phyloP scores from a whole-genome alignment of 2,797 vertebrate species.

The Tapirus indicus region DNA sequence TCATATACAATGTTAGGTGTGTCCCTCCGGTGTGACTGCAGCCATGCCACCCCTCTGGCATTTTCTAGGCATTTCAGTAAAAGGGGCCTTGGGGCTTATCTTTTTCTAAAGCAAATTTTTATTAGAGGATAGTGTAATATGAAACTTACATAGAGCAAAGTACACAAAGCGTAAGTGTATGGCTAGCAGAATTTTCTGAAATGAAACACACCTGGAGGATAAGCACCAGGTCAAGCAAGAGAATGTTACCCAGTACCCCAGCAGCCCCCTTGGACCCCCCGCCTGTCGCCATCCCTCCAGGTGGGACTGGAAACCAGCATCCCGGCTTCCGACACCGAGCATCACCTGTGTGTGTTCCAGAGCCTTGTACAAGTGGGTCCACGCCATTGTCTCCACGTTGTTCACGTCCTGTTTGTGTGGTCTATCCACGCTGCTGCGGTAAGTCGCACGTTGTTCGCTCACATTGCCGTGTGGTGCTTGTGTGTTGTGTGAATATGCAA shows the following conservation, averaged over 20 bases:
- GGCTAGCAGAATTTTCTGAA: not conserved
- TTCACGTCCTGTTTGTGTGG: not conserved
- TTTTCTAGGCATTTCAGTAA: conserved; percentile 26
- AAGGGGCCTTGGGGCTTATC: not conserved
- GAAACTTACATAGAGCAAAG: not conserved
- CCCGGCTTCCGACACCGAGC: not conserved
- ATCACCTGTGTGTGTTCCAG: not conserved
- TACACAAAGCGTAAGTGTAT: not conserved
- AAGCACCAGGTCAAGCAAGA: not conserved
- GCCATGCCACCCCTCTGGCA: not conserved
- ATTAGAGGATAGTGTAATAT: not conserved
- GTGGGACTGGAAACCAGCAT: not conserved
- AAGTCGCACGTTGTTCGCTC: not conserved
- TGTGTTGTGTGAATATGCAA: not conserved
- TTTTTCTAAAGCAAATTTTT: not conserved
- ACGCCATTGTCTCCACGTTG: not conserved
- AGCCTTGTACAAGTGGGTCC: not conserved
- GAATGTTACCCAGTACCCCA: not conserved
- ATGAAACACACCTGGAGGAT: not conserved
- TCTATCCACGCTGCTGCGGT: rapidly evolving
- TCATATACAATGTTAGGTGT: too few species aligned
- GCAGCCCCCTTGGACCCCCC: not conserved
- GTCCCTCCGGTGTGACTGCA: not conserved
- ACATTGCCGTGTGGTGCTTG: not conserved
- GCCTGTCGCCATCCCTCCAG: not conserved